Percentiles rank a stretch among this genome's conserved stretches.
phyloP scores from a whole-genome alignment of 1,140 invertebrate species.

The Hyles vespertilio region DNA sequence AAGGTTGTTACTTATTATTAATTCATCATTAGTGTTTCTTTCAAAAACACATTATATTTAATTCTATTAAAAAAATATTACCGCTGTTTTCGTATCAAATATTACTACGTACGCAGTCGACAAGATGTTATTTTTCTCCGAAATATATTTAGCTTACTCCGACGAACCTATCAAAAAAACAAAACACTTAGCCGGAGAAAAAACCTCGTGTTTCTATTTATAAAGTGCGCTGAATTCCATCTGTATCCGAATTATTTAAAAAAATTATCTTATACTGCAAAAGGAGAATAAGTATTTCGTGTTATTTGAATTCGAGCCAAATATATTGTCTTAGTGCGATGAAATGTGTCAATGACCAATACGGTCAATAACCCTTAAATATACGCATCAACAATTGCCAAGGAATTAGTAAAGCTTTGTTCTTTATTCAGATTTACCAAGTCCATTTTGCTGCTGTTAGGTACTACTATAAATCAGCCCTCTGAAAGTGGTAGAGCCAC shows the following conservation, averaged over 20 bases:
- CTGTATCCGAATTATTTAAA: no score
- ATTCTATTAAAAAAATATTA: neutral
- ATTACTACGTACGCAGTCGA: neutral
- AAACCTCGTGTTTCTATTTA: constrained; percentile 7
- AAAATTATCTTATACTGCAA: constrained; percentile 21
- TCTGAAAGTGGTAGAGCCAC: no score
- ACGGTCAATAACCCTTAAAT: constrained; percentile 47
- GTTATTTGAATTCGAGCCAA: constrained; percentile 47
- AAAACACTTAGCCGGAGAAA: neutral
- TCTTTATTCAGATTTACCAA: no score
- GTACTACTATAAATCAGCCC: no score
- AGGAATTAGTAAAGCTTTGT: no score
- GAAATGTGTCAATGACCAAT: constrained; percentile 41
- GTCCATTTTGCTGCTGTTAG: no score
- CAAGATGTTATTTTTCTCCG: neutral
- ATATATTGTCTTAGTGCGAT: constrained; percentile 22
- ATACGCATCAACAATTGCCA: no score
- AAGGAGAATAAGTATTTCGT: constrained; percentile 27
- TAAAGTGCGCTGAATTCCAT: constrained; percentile 7
- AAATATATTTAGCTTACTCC: no score
- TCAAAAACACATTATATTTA: no score
- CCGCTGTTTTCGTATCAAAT: neutral
- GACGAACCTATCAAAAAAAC: constrained; percentile 2
- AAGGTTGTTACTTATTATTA: no score
- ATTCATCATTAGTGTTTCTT: no score